Evolutionary conservation across 2,888 invertebrate genomes (phyloP).

Genomic region (Hemithea aestivaria): DNA sequence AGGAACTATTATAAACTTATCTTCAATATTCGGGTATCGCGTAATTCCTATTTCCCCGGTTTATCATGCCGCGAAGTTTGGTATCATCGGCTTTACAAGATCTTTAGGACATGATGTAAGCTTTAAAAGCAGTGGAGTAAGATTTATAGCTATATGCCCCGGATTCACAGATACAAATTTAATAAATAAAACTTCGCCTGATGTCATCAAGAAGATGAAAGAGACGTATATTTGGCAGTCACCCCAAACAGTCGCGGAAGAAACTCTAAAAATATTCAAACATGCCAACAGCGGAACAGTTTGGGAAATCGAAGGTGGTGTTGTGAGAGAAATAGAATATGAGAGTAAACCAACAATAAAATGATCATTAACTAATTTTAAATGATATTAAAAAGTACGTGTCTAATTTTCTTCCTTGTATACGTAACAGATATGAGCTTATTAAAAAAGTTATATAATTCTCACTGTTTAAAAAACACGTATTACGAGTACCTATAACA

Average conservation of each 20-base stretch:
- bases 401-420: too few species aligned
- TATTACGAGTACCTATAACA: too few species aligned
- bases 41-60: constrained; percentile 65
- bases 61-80: constrained; percentile 42
- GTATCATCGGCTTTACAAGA: constrained; percentile 66
- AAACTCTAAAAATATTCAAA: constrained; percentile 19
- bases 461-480: too few species aligned
- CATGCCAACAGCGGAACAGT: constrained; percentile 21
- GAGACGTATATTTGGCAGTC: constrained; percentile 29
- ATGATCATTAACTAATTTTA: too few species aligned
- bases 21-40: constrained; percentile 76
- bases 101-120: constrained; percentile 58
- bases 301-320: constrained; percentile 21
- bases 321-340: not conserved
- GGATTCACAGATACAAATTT: constrained; percentile 62
- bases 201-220: constrained; percentile 16
- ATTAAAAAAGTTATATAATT: too few species aligned
- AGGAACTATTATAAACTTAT: constrained; percentile 80
- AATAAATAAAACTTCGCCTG: constrained; percentile 2
- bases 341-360: too few species aligned
- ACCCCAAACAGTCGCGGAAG: constrained; percentile 24
- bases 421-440: too few species aligned
- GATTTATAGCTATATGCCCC: constrained; percentile 67
- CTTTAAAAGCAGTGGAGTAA: constrained; percentile 59
- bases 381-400: too few species aligned